A percentile compares a stretch with the other conserved stretches of the same genome.
Conservation (phyloP, 2,797 vertebrate species). For the Echeneis naucrates region DNA sequence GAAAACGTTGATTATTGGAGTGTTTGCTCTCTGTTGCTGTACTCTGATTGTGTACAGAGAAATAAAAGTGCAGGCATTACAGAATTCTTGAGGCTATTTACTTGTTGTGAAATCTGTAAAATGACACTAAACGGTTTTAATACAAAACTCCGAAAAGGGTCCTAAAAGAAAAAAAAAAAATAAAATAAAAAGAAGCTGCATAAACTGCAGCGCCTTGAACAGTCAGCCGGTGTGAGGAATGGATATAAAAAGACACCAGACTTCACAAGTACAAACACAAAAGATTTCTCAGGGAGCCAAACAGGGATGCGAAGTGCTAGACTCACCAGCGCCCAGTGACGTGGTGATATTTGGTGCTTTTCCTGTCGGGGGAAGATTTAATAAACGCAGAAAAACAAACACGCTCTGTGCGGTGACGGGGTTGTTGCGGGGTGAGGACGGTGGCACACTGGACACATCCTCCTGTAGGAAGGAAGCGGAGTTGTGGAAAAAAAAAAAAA, state of each 20-base stretch:
- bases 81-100: background rate
- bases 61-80: background rate
- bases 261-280: constrained; percentile 74
- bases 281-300: constrained; percentile 72
- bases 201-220: constrained; percentile 6
- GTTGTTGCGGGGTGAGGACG: constrained; percentile 73
- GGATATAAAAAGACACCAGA: constrained; percentile 71
- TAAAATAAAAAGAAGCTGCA: background rate
- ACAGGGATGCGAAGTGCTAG: constrained; percentile 64
- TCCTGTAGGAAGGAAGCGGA: constrained; percentile 92
- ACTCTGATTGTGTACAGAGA: background rate
- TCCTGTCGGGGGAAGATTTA: constrained; percentile 86
- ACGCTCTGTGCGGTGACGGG: constrained; percentile 76
- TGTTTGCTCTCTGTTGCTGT: background rate
- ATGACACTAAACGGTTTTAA: background rate
- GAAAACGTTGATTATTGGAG: background rate
- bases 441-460: constrained; percentile 86
- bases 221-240: constrained; percentile 12
- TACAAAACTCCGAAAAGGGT: background rate
- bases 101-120: constrained; percentile 7
- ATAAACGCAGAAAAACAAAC: constrained; percentile 93
- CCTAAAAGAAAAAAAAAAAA: background rate
- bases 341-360: constrained; percentile 81
- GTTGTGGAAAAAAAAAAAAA: constrained; percentile 78
- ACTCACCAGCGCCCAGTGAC: constrained; percentile 81